Base-by-base conservation (phyloP, 2,797 vertebrate species). In the Micrastur ruficollis region DNA sequence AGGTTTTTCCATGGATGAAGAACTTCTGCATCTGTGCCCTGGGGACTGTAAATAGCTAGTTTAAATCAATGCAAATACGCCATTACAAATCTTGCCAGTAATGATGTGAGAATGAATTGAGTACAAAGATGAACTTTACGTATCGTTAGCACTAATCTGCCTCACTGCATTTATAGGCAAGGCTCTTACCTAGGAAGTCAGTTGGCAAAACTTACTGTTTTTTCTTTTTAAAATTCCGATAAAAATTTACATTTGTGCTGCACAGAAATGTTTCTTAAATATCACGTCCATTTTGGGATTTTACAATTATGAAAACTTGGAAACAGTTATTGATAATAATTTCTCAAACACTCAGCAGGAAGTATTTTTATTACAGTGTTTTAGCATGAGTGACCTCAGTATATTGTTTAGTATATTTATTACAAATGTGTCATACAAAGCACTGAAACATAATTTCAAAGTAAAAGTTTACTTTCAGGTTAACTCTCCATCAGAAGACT, bases 21-120 rank as follows among this genome's bases (percentile, higher is more conserved):
- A 83, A 83, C 56, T 90, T 76, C 72, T 90, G 29, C n/a, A 16
- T 42, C 55, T 70, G 84, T 89, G 79, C 93, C 85, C 85, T 32
- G 56, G 40, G 82, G 93, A 91, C 70, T 71, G 65, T 91, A 94
- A 88, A 83, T 70, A 86, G 72, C 52, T 72, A 8, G 40, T 79
- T 59, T 81, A 95, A 92, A 86, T 90, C 82, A 89, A 31, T 62
- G 83, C 71, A 90, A 95, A 96, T 86, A 74, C 1, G 8, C 68
- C 74, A 58, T 74, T 93, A 40, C 56, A 94, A 26, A 79, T 65
- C 82, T 86, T 90, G 82, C 86, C 76, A 72, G 84, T 87, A 85
- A 89, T 79, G 89, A 75, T 75, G 74, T 68, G 87, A 67, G 63
- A 95, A 70, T 58, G 92, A 90, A 68, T 46, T 61, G 82, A 93